Percentiles rank a stretch among this genome's conserved stretches.
phyloP scores from a whole-genome alignment of 1,140 invertebrate species.

The Thalassaphorura encarpata region DNA sequence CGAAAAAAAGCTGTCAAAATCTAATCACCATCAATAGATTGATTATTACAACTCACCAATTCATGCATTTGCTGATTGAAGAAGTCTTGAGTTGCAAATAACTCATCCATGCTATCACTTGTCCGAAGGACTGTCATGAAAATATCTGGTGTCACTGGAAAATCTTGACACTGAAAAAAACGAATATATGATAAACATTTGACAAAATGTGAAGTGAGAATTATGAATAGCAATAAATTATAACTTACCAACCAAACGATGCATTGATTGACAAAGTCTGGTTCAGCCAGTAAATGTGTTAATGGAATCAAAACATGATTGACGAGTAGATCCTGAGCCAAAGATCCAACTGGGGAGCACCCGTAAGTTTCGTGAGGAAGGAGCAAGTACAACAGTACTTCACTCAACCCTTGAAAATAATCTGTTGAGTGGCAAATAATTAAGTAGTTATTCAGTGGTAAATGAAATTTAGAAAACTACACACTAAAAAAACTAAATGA shows the following conservation, averaged over 20 bases:
- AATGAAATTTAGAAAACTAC: no score
- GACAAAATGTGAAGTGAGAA: slow-evolving; percentile 8
- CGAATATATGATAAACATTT: neutral
- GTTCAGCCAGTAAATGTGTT: slow-evolving; percentile 73
- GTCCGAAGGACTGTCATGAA: slow-evolving; percentile 70
- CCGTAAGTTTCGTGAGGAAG: slow-evolving; percentile 75
- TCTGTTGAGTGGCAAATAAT: no score
- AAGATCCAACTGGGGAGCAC: slow-evolving; percentile 63
- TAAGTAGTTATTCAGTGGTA: no score
- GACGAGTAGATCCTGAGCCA: slow-evolving; percentile 70
- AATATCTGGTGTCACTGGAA: slow-evolving; percentile 62
- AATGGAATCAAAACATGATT: slow-evolving; percentile 68
- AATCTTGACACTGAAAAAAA: slow-evolving; percentile 60
- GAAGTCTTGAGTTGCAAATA: slow-evolving; percentile 65
- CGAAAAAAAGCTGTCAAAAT: neutral
- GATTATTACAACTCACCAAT: slow-evolving; percentile 42
- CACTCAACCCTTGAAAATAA: slow-evolving; percentile 70
- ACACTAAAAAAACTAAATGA: no score
- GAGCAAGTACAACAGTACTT: slow-evolving; percentile 72
- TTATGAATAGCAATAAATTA: neutral
- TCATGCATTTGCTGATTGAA: slow-evolving; percentile 68
- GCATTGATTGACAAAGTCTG: slow-evolving; percentile 87
- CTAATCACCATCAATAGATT: neutral
- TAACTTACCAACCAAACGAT: slow-evolving; percentile 80
- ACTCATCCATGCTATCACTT: slow-evolving; percentile 65